Percentiles rank a stretch among this genome's conserved stretches.
Conservation (phyloP, 23 tunicate species). For the Ascidia mentula region DNA sequence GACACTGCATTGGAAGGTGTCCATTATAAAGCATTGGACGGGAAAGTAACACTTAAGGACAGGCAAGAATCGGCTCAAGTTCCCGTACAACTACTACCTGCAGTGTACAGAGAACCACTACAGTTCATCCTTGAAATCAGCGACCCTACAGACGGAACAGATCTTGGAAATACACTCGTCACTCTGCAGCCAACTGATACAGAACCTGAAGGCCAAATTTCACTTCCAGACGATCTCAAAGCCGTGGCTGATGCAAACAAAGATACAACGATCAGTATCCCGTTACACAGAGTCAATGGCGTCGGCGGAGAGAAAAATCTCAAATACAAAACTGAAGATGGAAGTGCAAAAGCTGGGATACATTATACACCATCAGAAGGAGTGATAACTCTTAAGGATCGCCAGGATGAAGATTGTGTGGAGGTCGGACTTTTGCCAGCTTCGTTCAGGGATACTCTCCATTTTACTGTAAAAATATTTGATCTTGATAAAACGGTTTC, state of each 20-base stretch:
- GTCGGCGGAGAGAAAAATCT: constrained; percentile 24
- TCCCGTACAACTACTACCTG: constrained; percentile 28
- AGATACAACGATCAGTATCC: neutral
- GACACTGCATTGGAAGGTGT: constrained; percentile 44
- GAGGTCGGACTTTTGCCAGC: constrained; percentile 17
- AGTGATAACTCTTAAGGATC: constrained; percentile 7
- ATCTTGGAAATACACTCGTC: neutral
- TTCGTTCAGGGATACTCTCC: neutral
- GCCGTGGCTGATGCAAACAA: constrained; percentile 15
- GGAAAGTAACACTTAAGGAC: constrained; percentile 35
- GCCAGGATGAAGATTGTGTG: constrained; percentile 12
- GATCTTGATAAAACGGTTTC: neutral
- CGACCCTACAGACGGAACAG: neutral
- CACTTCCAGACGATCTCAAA: neutral
- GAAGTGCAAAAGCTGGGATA: constrained; percentile 17
- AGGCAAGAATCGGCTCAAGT: constrained; percentile 29
- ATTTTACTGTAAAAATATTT: constrained; percentile 14
- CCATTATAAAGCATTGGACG: constrained; percentile 44
- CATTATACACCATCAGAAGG: constrained; percentile 22
- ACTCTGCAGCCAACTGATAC: constrained; percentile 16
- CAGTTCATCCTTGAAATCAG: constrained; percentile 40
- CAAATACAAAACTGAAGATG: constrained; percentile 15
- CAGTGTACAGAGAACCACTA: neutral
- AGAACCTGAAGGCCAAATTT: constrained; percentile 3
- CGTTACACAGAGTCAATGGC: constrained; percentile 28